These are phyloP conservation scores for Montipora efflorescens DNA, from an alignment of 64 coral and sea anemone genomes.

Conservation along the genomic window DNA sequence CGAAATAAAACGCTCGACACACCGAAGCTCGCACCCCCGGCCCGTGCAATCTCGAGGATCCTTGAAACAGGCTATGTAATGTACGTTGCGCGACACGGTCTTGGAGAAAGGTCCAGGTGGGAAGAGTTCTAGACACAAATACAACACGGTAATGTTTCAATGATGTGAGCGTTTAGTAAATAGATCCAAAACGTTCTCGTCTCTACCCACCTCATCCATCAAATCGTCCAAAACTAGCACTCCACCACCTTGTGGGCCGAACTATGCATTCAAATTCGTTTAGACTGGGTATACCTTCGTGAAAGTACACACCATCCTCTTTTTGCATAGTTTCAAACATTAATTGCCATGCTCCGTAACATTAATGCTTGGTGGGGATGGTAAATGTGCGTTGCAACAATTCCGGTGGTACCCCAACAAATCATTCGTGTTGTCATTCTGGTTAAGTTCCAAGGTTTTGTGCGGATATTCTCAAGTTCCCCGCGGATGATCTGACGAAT, in stretches of 20 bases:
- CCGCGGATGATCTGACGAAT: conserved; percentile 43
- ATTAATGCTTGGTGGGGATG: background rate
- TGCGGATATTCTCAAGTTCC: conserved; percentile 30
- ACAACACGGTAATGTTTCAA: background rate
- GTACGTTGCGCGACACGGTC: conserved; percentile 2
- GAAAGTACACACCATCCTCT: background rate
- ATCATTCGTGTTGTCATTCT: background rate
- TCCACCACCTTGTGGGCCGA: background rate
- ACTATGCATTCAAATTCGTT: background rate
- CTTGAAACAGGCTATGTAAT: conserved; percentile 54
- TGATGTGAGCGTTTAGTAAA: conserved; percentile 28
- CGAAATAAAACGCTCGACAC: too few species aligned
- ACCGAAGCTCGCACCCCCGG: too few species aligned
- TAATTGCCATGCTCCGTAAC: background rate
- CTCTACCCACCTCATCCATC: conserved; percentile 25
- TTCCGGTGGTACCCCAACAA: conserved; percentile 13
- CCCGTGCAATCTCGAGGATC: conserved; percentile 30
- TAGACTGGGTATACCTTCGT: too few species aligned
- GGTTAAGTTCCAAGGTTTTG: conserved; percentile 30
- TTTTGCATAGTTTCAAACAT: background rate
- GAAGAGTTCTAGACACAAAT: conserved; percentile 55
- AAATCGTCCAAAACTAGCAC: conserved; percentile 67
- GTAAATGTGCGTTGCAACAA: too few species aligned
- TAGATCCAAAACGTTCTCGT: conserved; percentile 15
- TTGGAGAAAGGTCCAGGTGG: conserved; percentile 21